Conservation (phyloP, 2,113 vertebrate species). For the Trichomycterus rosablanca region DNA sequence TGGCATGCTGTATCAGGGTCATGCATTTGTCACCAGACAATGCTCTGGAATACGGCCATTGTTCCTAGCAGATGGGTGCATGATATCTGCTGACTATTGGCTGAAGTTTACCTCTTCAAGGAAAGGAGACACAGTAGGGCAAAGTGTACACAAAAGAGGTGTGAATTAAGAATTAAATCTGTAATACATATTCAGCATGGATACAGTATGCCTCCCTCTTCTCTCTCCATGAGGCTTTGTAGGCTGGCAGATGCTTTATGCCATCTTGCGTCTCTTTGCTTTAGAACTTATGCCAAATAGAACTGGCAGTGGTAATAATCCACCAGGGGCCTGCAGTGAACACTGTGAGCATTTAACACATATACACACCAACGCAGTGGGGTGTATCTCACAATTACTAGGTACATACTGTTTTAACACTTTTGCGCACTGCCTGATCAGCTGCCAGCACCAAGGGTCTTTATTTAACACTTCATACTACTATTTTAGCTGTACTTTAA, state of each 20-base stretch:
- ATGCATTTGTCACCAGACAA: slow-evolving; percentile 1
- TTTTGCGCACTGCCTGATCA: neutral
- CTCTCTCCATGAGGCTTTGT: slow-evolving; percentile 13
- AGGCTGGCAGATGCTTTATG: slow-evolving; percentile 18
- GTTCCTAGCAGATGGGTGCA: slow-evolving; percentile 10
- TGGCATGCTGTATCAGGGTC: slow-evolving; percentile 19
- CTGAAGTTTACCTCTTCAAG: neutral
- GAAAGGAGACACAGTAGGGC: too few species aligned
- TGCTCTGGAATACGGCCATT: slow-evolving; percentile 16
- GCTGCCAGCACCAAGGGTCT: slow-evolving; percentile 13
- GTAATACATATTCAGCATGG: neutral
- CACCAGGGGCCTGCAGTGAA: slow-evolving; percentile 17
- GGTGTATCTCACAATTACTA: slow-evolving; percentile 1
- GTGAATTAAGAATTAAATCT: neutral
- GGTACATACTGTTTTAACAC: slow-evolving; percentile 12
- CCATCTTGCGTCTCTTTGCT: slow-evolving; percentile 3
- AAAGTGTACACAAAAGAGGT: neutral
- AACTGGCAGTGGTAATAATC: slow-evolving; percentile 40
- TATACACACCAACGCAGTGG: slow-evolving; percentile 20
- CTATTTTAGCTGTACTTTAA: slow-evolving; percentile 1
- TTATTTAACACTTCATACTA: slow-evolving; percentile 19
- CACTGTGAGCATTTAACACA: slow-evolving; percentile 26
- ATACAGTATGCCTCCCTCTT: neutral
- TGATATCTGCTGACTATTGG: neutral
- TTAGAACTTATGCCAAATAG: slow-evolving; percentile 12